Evolutionary conservation across 2,888 invertebrate species (phyloP), one percentile per base, ranked within the genome.

Genomic region (Clanis bilineata): DNA sequence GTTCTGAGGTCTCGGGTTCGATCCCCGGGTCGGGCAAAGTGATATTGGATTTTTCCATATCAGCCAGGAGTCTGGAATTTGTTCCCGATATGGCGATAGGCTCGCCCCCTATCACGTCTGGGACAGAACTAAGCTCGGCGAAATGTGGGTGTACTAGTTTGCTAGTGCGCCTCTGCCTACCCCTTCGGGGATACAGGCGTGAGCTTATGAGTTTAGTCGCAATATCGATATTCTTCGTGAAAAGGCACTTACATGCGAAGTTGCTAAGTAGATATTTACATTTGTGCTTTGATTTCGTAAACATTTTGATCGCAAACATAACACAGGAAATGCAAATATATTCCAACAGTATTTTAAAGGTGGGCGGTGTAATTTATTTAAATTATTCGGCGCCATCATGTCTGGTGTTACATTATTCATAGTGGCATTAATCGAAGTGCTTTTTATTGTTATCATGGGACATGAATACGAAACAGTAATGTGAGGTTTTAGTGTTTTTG

Each of bases 341-440:
- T 18, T 32, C 51, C 51, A 51, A 28, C 18, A 32, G 18, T 28
- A 51, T 51, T 51, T 32, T 32, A 51, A 51, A 32, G 32, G 51
- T 51, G 51, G 32, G 51, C 32, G 28, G 7, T 18, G 51, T 51
- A 51, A 51, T 51, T 51, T 51, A 51, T 51, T 51, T 18, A 51
- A 51, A 51, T 51, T 51, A 51, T 51, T 51, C 51, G 51, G 51
- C 51, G 51, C 51, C 51, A 51, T 51, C 51, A 18, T 10, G 51
- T 51, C 51, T 51, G 51, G 51, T 51, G 10, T 28, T 51, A 32
- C 45, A 57, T 57, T 57, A 47, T 45, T 36, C 45, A 51, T 51
- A 18, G 10, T 18, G 28, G 18, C 32, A 51, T 51, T 51, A 32
- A 51, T 32, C 32, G 51, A 51, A 9, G 28, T 51, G 32, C 28